phyloP scores from a whole-genome alignment of 2,888 invertebrate genomes.

The Polia nebulosa region DNA sequence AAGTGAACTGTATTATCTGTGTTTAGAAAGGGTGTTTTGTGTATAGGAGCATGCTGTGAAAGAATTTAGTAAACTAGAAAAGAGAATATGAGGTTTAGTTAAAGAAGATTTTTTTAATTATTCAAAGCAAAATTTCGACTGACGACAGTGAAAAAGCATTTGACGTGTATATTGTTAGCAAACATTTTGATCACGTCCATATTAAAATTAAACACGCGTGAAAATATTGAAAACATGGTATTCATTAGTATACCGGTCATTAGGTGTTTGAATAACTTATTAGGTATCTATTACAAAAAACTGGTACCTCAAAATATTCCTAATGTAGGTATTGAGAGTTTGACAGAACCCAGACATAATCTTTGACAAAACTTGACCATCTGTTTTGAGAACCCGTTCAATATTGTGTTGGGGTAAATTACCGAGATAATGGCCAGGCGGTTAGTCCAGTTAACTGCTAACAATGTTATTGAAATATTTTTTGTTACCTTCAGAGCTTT shows the following conservation, averaged over 20 bases:
- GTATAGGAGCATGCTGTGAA: background rate
- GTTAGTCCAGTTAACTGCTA: constrained; percentile 68
- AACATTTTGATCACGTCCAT: background rate
- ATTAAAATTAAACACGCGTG: background rate
- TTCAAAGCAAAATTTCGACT: too few species aligned
- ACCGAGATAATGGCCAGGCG: constrained; percentile 64
- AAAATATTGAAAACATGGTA: background rate
- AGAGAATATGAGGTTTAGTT: background rate
- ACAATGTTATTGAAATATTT: constrained; percentile 70
- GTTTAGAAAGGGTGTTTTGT: constrained; percentile 17
- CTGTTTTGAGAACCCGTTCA: constrained; percentile 61
- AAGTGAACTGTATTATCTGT: constrained; percentile 24
- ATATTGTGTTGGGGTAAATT: constrained; percentile 67
- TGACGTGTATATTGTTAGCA: background rate
- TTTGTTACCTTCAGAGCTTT: constrained; percentile 59
- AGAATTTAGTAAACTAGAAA: background rate
- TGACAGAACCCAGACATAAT: constrained; percentile 49
- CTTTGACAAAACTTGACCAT: constrained; percentile 22
- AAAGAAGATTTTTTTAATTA: background rate
- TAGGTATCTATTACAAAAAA: background rate
- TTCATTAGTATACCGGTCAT: background rate
- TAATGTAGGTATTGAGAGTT: background rate
- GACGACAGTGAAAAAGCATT: background rate
- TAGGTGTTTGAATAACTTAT: background rate
- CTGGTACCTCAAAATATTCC: background rate